A percentile compares a stretch with the other conserved stretches of the same genome.
Conservation (phyloP, 1,140 invertebrate genomes). For the Cardiocondyla obscurior region DNA sequence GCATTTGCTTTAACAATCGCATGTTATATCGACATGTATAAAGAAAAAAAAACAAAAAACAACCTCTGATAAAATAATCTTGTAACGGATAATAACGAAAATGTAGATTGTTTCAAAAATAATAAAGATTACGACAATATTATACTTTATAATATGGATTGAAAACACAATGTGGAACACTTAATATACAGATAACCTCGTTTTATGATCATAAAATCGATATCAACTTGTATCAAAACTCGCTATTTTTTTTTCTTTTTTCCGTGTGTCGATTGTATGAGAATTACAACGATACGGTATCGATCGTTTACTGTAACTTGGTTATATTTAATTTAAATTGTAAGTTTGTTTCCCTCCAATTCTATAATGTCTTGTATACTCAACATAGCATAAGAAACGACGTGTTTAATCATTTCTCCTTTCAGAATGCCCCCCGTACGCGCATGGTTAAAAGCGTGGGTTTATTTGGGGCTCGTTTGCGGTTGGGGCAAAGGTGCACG, state of each 20-base stretch:
- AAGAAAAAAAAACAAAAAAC: too few relatives aligned
- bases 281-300: conserved; percentile 1
- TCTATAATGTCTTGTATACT: not conserved
- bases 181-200: conserved; percentile 57
- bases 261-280: conserved; percentile 8
- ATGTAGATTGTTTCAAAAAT: not conserved
- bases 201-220: conserved; percentile 77
- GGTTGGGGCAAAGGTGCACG: conserved; percentile 83
- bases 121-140: not conserved
- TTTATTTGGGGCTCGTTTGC: conserved; percentile 80
- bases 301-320: not conserved
- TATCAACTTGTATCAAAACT: conserved; percentile 69
- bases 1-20: not conserved
- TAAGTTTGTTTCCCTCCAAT: not conserved
- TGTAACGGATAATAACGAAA: not conserved
- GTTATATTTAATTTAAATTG: conserved; percentile 23
- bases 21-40: not conserved
- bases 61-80: not conserved
- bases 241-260: conserved; percentile 28
- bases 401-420: not conserved
- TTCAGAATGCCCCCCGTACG: conserved; percentile 80
- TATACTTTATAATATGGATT: conserved; percentile 2
- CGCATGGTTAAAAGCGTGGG: conserved; percentile 82
- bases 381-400: not conserved
- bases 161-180: conserved; percentile 2